phyloP scores from a whole-genome alignment of 2,888 invertebrate genomes.

The Eupithecia pulchellata region DNA sequence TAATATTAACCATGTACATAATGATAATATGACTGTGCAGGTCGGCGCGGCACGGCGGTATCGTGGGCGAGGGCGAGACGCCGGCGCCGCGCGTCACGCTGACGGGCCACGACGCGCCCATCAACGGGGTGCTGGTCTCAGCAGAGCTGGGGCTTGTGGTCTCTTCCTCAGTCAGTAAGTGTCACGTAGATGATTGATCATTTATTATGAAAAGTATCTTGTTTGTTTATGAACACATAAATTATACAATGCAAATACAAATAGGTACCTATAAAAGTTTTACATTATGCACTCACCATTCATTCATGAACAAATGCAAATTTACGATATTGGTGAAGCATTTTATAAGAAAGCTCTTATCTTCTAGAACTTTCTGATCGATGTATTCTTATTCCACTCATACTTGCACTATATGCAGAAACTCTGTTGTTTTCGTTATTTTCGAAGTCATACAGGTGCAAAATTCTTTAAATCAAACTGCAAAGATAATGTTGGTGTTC shows the following conservation, averaged over 20 bases:
- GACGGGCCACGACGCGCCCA: constrained; percentile 98
- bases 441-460: background rate
- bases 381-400: background rate
- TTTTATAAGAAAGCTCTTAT: background rate
- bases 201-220: too few species aligned
- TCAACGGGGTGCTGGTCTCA: constrained; percentile 97
- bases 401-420: background rate
- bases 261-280: too few species aligned
- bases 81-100: constrained; percentile 98
- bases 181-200: too few species aligned
- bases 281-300: background rate
- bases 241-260: too few species aligned
- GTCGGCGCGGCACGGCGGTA: constrained; percentile 95
- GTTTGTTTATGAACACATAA: too few species aligned
- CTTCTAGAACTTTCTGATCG: background rate
- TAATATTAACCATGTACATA: background rate
- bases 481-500: background rate
- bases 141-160: constrained; percentile 99
- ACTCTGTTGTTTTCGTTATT: background rate
- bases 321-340: background rate
- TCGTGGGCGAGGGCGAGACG: constrained; percentile 97
- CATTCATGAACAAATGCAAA: background rate
- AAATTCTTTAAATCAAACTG: background rate
- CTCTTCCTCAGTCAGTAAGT: constrained; percentile 90
- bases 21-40: constrained; percentile 48